Evolutionary conservation across 2,113 vertebrate species (phyloP).

Genomic region (Malurus cyaneus): DNA sequence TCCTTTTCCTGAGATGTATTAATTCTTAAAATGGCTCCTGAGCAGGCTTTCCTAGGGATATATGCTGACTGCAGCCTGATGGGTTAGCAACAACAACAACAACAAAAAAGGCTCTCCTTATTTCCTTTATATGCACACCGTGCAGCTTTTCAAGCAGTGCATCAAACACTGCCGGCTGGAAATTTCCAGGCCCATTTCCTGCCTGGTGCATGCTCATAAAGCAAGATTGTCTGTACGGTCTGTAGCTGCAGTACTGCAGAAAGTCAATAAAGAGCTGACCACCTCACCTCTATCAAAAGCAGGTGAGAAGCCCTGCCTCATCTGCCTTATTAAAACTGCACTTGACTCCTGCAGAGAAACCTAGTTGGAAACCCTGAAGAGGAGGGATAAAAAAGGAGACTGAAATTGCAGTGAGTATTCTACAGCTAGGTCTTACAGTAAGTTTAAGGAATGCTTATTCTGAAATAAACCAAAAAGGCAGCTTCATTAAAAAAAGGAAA

Average conservation of each 20-base stretch:
- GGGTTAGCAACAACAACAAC: neutral
- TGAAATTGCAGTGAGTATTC: constrained; percentile 59
- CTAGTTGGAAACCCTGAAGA: constrained; percentile 27
- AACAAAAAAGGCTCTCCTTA: neutral
- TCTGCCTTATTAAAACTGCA: constrained; percentile 56
- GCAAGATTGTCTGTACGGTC: neutral
- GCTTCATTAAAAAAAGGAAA: neutral
- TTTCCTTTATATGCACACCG: constrained; percentile 40
- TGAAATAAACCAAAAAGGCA: constrained; percentile 19
- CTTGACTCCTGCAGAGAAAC: constrained; percentile 35
- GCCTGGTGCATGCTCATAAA: constrained; percentile 59
- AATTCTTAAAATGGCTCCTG: constrained; percentile 61
- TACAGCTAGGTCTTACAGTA: neutral
- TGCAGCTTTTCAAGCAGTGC: constrained; percentile 47
- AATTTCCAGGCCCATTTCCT: constrained; percentile 66
- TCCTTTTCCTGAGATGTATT: constrained; percentile 15
- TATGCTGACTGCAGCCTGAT: neutral
- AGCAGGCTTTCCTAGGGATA: neutral
- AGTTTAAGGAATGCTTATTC: constrained; percentile 26
- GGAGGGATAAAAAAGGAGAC: constrained; percentile 20
- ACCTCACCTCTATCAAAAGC: constrained; percentile 57
- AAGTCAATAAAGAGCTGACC: constrained; percentile 66
- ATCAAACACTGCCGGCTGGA: constrained; percentile 47
- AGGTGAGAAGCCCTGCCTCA: constrained; percentile 42
- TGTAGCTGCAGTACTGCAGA: constrained; percentile 49